These are phyloP conservation scores for Druceiella hillmani DNA, from an alignment of 2,888 invertebrate species.

Conservation along the genomic window DNA sequence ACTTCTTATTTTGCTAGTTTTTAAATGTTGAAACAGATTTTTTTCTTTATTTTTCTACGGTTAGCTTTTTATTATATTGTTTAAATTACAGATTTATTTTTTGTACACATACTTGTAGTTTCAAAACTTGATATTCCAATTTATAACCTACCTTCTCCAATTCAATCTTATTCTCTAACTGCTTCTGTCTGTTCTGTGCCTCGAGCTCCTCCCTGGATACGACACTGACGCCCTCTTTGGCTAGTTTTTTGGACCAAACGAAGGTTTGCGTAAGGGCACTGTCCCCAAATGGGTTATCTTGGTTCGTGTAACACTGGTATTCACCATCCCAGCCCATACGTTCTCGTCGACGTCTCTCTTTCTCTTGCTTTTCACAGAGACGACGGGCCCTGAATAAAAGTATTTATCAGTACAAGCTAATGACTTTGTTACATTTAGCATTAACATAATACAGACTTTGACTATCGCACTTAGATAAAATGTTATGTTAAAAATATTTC, in stretches of 20 bases:
- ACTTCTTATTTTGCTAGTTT: too few relatives aligned
- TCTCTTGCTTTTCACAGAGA: conserved; percentile 84
- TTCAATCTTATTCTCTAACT: conserved; percentile 87
- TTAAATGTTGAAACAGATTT: too few relatives aligned
- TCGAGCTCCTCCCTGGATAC: conserved; percentile 77
- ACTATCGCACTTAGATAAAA: too few relatives aligned
- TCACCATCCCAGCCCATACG: conserved; percentile 98
- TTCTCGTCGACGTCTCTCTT: conserved; percentile 81
- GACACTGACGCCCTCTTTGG: conserved; percentile 83
- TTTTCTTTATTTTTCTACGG: too few relatives aligned
- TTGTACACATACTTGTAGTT: too few relatives aligned
- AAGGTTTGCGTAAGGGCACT: conserved; percentile 91
- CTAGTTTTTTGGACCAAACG: conserved; percentile 94
- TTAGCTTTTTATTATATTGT: too few relatives aligned
- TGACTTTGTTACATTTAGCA: too few relatives aligned
- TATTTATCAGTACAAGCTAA: too few relatives aligned
- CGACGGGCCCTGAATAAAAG: conserved; percentile 56
- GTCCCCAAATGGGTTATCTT: conserved; percentile 98
- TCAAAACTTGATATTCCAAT: too few relatives aligned
- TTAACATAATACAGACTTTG: too few relatives aligned
- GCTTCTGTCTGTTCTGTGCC: conserved; percentile 75
- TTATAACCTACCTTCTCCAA: conserved; percentile 70
- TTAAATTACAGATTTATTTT: neutral
- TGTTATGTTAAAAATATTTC: too few relatives aligned
- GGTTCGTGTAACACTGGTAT: conserved; percentile 94